These are phyloP conservation scores for Ficedula albicollis DNA, from an alignment of 2,797 vertebrate genomes.

Conservation along the genomic window DNA sequence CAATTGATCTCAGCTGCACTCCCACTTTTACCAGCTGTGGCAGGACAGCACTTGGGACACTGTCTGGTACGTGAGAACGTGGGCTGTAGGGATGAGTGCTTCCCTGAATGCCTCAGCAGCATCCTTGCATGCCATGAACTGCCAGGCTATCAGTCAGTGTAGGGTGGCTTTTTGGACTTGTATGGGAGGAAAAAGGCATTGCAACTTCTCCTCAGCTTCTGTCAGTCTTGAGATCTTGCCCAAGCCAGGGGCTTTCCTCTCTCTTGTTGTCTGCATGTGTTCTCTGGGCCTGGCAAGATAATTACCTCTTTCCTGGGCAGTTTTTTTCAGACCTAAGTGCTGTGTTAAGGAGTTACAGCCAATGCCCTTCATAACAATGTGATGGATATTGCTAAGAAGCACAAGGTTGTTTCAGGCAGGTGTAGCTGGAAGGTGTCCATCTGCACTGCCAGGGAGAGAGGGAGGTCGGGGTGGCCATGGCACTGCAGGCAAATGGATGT, in stretches of 20 bases:
- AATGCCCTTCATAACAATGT: background rate
- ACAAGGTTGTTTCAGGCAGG: background rate
- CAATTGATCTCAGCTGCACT: background rate
- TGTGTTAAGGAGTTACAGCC: background rate
- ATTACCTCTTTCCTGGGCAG: background rate
- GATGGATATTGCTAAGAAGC: background rate
- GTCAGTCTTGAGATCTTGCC: background rate
- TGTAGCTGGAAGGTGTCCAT: background rate
- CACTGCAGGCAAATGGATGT: background rate
- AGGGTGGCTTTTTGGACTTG: background rate
- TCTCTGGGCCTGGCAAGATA: background rate
- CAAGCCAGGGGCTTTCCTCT: background rate
- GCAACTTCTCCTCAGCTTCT: background rate
- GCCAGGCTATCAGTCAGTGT: background rate
- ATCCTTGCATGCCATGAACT: rapidly evolving
- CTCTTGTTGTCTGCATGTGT: background rate
- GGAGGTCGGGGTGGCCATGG: background rate
- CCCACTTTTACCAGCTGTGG: too few relatives aligned
- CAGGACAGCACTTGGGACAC: background rate
- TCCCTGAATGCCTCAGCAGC: background rate
- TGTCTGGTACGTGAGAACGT: rapidly evolving
- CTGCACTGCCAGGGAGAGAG: rapidly evolving
- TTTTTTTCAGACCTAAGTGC: background rate
- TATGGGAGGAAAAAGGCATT: background rate
- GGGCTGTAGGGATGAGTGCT: background rate